These are phyloP conservation scores for Melieria picta DNA, from an alignment of 2,888 invertebrate species.

Conservation along the genomic window DNA sequence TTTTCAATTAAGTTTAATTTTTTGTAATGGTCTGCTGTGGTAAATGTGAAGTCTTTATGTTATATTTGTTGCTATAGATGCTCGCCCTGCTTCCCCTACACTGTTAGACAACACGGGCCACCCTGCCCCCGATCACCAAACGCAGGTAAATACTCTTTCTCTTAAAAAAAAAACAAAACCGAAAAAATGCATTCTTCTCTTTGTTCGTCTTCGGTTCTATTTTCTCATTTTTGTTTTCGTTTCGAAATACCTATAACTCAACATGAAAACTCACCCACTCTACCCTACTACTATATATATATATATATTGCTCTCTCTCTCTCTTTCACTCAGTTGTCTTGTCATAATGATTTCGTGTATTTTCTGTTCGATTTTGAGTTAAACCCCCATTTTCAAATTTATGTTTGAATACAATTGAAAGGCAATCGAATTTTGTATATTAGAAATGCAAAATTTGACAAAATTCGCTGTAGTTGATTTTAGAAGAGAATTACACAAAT, in stretches of 20 bases:
- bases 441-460: no score
- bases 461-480: no score
- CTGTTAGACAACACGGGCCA: conserved; percentile 88
- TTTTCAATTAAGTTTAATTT: conserved; percentile 38
- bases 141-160: conserved; percentile 73
- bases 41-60: conserved; percentile 71
- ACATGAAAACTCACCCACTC: no score
- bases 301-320: neutral
- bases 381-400: no score
- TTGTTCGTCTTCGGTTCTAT: conserved; percentile 25
- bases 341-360: no score
- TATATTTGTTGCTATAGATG: conserved; percentile 94
- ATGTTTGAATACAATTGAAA: no score
- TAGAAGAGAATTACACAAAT: no score
- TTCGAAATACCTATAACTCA: neutral
- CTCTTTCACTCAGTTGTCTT: no score
- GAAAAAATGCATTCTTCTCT: conserved; percentile 36
- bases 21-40: conserved; percentile 68
- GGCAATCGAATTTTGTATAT: no score
- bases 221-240: conserved; percentile 23
- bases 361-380: no score
- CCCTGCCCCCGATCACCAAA: conserved; percentile 78
- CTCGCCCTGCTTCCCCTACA: conserved; percentile 89
- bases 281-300: conserved; percentile 4
- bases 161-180: conserved; percentile 43